Evolutionary conservation across 2,888 invertebrate genomes (phyloP).

Genomic region (Chrysina gloriosa): DNA sequence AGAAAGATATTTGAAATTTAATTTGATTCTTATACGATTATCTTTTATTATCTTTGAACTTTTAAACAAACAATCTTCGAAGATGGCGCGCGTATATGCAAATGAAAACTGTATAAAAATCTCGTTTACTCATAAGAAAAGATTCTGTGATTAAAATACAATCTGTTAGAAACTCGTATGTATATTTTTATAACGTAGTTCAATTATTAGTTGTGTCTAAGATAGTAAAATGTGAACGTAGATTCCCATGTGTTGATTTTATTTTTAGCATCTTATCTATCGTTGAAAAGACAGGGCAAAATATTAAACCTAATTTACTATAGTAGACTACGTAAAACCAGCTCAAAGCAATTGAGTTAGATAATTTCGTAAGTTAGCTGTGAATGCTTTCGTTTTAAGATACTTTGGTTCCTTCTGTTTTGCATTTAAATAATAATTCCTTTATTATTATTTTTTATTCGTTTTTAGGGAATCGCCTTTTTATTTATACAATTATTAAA

Average conservation of each 20-base stretch:
- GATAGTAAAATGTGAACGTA: neutral
- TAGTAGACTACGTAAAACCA: neutral
- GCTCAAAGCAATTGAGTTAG: neutral
- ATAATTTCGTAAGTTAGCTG: constrained; percentile 12
- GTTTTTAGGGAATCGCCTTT: neutral
- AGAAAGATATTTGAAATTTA: too few species aligned
- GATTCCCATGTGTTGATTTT: neutral
- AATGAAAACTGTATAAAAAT: too few species aligned
- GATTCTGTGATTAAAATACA: too few species aligned
- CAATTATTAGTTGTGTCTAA: too few species aligned
- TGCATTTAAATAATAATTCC: neutral
- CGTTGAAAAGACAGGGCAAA: constrained; percentile 46
- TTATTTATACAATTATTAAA: neutral
- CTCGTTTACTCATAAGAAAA: too few species aligned
- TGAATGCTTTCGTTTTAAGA: constrained; percentile 38
- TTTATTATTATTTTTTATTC: neutral
- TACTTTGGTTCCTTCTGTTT: too few species aligned
- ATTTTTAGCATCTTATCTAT: constrained; percentile 46
- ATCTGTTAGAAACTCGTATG: too few species aligned
- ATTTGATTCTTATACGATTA: too few species aligned
- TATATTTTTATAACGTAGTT: too few species aligned
- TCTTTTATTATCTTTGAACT: too few species aligned
- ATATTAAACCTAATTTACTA: constrained; percentile 45
- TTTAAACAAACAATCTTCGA: too few species aligned
- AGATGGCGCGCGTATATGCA: too few species aligned